Evolutionary conservation across 2,888 invertebrate species (phyloP).

Genomic region (Synergus gifuensis): DNA sequence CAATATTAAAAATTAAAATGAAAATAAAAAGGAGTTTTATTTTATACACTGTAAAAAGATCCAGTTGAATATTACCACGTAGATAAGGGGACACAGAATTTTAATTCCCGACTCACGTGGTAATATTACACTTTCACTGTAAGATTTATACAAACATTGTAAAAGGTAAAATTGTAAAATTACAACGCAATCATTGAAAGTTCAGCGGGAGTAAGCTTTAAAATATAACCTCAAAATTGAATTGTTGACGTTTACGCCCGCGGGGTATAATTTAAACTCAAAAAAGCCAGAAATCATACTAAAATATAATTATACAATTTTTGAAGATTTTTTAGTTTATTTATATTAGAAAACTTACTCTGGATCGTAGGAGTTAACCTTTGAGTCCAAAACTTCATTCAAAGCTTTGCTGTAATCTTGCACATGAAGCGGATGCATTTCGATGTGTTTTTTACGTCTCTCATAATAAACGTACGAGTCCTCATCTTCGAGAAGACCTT

Average conservation of each 20-base stretch:
- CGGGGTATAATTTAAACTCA: not conserved
- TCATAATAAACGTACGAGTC: constrained; percentile 81
- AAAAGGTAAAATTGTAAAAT: too few relatives aligned
- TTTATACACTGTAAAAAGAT: too few relatives aligned
- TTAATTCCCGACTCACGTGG: too few relatives aligned
- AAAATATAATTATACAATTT: constrained; percentile 9
- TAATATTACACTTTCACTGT: too few relatives aligned
- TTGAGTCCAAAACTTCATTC: constrained; percentile 81
- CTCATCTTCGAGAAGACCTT: constrained; percentile 79
- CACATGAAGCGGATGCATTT: constrained; percentile 83
- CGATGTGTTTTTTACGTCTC: constrained; percentile 80
- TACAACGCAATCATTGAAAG: too few relatives aligned
- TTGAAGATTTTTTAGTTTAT: constrained; percentile 2
- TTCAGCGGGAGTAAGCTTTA: not conserved
- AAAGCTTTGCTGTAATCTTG: constrained; percentile 81
- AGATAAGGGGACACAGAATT: too few relatives aligned
- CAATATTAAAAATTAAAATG: constrained; percentile 21
- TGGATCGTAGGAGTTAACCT: constrained; percentile 82
- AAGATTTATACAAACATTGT: too few relatives aligned
- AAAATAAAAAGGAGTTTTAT: not conserved
- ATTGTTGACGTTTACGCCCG: not conserved
- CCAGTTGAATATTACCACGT: too few relatives aligned
- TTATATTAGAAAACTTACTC: constrained; percentile 78
- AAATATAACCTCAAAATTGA: constrained; percentile 41
- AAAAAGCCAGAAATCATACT: not conserved